Evolutionary conservation across 1,140 invertebrate species (phyloP), one percentile per base, ranked within the genome.

Genomic region (Orussus abietinus): DNA sequence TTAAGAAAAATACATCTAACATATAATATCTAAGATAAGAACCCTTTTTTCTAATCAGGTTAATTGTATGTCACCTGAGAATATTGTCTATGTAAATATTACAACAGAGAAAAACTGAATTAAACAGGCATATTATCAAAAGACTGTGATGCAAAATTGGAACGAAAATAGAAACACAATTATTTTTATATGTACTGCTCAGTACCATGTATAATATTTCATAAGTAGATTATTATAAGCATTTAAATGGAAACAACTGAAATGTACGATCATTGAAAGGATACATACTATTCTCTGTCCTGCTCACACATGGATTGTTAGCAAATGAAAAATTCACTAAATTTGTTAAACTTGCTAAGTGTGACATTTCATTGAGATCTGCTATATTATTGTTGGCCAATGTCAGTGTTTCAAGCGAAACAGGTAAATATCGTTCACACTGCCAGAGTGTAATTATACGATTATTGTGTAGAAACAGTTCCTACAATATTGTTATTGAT

Each of bases 331-430:
- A 80, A 65, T 86, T 88, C 34, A 86, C 80, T 37, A 96, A 66
- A 55, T 83, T 80, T 11, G 71, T 76, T 32, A 94, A 72, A 64
- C 88, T 82, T 5, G 80, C 80, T 37, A 96, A 72, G 64, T 87
- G 85, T 9, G 82, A 87, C 42, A 94, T 81, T 76, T 93, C 89
- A 72, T 90, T 92, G 21, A 96, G 71, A 72, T 96, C 91, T 25
- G 77, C 77, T 30, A 95, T 81, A 51, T 82, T 83, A 71, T 96
- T 96, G 62, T 87, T 84, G 21, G 86, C 86, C 39, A 96, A 69
- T 17, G 87, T 90, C 15, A 96, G 66, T 26, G 83, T 84, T 47
- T 80, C 78, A 41, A 95, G 57, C 20, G 80, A 83, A 1, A 75
- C 57, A 5, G 92, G 90, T 47, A 96, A 72, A 64, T 88, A 91